These are phyloP conservation scores for Drosophila chauvacae DNA, from an alignment of 1,140 invertebrate species.

Conservation along the genomic window DNA sequence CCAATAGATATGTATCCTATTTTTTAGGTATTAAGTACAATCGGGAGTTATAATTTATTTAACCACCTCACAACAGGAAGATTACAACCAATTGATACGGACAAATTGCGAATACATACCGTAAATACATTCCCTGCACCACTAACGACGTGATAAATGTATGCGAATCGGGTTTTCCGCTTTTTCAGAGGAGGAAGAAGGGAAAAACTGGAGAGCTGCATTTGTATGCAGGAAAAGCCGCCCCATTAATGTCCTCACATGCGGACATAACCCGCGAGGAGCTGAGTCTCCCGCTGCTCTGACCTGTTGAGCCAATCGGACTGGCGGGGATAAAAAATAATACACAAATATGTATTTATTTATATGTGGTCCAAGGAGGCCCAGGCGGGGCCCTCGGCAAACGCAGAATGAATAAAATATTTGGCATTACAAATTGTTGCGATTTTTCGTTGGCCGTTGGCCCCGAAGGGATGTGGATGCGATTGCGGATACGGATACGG, in stretches of 20 bases:
- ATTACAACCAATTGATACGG: not conserved
- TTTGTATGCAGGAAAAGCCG: constrained; percentile 28
- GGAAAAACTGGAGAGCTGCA: constrained; percentile 5
- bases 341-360: constrained; percentile 73
- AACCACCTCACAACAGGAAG: not conserved
- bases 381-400: constrained; percentile 26
- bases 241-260: constrained; percentile 32
- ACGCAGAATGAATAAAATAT: constrained; percentile 76
- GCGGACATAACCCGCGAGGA: constrained; percentile 12
- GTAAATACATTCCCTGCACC: not conserved
- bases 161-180: not conserved
- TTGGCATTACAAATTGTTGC: constrained; percentile 82
- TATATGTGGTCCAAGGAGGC: constrained; percentile 57
- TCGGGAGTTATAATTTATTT: not conserved
- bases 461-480: constrained; percentile 49
- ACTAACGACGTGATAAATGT: constrained; percentile 35
- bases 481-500: constrained; percentile 21
- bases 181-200: not conserved
- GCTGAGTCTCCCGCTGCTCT: constrained; percentile 29
- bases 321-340: constrained; percentile 45
- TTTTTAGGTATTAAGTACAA: not conserved
- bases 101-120: constrained; percentile 8
- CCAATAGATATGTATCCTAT: accelerated
- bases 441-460: constrained; percentile 62
- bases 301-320: constrained; percentile 77